Conservation (phyloP, 2,113 vertebrate genomes). For the Sceloporus tristichus region DNA sequence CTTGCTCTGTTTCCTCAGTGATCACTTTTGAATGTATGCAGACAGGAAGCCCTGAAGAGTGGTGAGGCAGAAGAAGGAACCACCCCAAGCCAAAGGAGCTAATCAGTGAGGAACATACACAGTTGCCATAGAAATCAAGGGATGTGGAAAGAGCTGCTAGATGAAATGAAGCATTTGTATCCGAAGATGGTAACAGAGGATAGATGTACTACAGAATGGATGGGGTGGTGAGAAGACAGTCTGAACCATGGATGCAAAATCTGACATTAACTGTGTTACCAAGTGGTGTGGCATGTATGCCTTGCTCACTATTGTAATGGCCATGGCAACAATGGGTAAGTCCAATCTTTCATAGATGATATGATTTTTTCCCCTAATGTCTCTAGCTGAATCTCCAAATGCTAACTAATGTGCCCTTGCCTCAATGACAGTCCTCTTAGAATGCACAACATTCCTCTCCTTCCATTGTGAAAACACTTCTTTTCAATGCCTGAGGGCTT, state of each 20-base stretch:
- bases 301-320: conserved; percentile 42
- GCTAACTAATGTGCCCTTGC: no score
- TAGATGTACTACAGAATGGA: conserved; percentile 35
- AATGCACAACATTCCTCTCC: no score
- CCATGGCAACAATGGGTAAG: conserved; percentile 67
- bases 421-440: no score
- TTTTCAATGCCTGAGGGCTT: no score
- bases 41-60: conserved; percentile 81
- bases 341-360: conserved; percentile 30
- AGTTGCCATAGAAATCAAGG: conserved; percentile 31
- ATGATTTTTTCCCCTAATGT: not conserved
- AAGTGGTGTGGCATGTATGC: conserved; percentile 50
- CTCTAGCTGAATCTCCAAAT: not conserved
- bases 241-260: conserved; percentile 61
- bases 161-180: conserved; percentile 11
- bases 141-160: not conserved
- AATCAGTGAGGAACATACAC: conserved; percentile 33
- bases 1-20: conserved; percentile 75
- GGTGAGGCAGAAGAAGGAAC: conserved; percentile 75
- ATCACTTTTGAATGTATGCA: conserved; percentile 68
- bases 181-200: conserved; percentile 31
- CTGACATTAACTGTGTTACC: conserved; percentile 60
- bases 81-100: conserved; percentile 66
- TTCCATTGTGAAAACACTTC: no score
- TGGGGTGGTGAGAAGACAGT: conserved; percentile 26